Conservation (phyloP, 2,888 invertebrate genomes). For the Mythimna impura region DNA sequence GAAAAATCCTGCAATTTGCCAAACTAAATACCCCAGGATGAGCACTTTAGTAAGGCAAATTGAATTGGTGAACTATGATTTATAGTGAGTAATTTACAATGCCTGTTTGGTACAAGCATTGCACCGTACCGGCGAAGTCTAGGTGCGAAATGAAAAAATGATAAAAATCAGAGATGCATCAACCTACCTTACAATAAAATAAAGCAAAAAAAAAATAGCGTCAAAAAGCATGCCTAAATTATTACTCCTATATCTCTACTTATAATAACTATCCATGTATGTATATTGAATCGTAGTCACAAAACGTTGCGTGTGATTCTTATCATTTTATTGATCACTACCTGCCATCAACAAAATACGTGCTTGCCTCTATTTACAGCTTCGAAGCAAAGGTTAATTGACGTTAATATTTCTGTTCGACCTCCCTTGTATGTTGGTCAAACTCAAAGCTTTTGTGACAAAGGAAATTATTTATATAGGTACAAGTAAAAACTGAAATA, state of each 20-base stretch:
- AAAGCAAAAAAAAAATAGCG: neutral
- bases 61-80: neutral
- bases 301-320: conserved; percentile 40
- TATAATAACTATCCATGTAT: no score
- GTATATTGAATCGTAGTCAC: conserved; percentile 3
- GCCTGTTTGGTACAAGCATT: neutral
- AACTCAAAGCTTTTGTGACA: conserved; percentile 1
- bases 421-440: conserved; percentile 3
- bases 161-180: neutral
- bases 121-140: neutral
- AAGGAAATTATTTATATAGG: conserved; percentile 1
- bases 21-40: conserved; percentile 10
- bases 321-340: conserved; percentile 38
- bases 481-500: conserved; percentile 4
- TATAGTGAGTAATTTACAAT: neutral
- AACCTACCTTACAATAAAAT: neutral
- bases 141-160: no score
- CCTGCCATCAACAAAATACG: conserved; percentile 31
- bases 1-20: conserved; percentile 20
- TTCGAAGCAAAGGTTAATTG: conserved; percentile 42
- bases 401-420: conserved; percentile 20
- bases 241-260: neutral
- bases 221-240: neutral
- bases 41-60: neutral
- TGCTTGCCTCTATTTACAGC: conserved; percentile 31